Conservation (phyloP, 2,797 vertebrate genomes). For the Botia almorhae region DNA sequence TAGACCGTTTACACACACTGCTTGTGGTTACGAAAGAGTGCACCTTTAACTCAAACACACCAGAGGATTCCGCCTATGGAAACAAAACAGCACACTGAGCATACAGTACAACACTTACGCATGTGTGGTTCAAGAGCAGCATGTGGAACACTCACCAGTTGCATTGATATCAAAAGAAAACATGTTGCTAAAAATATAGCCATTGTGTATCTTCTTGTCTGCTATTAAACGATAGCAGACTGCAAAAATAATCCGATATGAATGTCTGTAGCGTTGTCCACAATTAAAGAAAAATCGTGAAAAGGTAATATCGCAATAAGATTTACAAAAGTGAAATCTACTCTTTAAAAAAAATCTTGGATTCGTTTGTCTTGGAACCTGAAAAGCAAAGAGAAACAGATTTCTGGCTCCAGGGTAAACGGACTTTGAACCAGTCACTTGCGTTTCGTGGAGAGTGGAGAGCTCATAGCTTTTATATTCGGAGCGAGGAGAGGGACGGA, state of each 20-base stretch:
- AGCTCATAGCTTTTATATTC: constrained; percentile 50
- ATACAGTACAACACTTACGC: background rate
- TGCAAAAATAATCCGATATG: constrained; percentile 20
- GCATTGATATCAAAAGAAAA: constrained; percentile 67
- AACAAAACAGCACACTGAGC: background rate
- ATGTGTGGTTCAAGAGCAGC: no score
- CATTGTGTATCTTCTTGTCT: constrained; percentile 66
- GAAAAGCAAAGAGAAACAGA: background rate
- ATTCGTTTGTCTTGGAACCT: background rate
- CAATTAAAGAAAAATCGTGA: background rate
- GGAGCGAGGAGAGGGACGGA: background rate
- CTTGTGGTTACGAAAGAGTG: constrained; percentile 77
- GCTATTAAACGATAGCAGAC: constrained; percentile 55
- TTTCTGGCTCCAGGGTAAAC: background rate
- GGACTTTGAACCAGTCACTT: constrained; percentile 56
- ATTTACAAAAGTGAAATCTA: background rate
- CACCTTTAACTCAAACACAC: constrained; percentile 88
- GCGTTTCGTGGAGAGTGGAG: constrained; percentile 11
- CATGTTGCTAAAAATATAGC: constrained; percentile 65
- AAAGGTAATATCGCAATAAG: background rate
- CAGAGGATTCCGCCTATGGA: constrained; percentile 76
- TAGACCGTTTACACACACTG: constrained; percentile 61
- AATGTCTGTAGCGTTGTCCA: constrained; percentile 32
- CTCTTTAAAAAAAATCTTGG: background rate
- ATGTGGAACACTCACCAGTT: constrained; percentile 72